phyloP scores from a whole-genome alignment of 2,888 invertebrate genomes.

The Ferrisia virgata region DNA sequence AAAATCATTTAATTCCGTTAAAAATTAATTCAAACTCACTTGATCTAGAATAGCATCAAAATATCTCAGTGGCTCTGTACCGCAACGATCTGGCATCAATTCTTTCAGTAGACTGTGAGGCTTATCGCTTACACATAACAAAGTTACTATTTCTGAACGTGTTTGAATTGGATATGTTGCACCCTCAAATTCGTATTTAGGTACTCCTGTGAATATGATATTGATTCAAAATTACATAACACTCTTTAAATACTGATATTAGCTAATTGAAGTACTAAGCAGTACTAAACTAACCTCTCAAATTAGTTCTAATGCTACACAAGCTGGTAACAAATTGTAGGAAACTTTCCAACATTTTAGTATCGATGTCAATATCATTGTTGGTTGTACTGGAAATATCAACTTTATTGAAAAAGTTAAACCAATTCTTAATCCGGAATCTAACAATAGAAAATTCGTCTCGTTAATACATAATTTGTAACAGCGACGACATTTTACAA shows the following conservation, averaged over 20 bases:
- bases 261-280: background rate
- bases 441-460: background rate
- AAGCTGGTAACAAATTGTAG: conserved; percentile 86
- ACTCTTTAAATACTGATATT: background rate
- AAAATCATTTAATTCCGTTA: too few relatives aligned
- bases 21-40: conserved; percentile 50
- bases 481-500: background rate
- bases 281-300: conserved; percentile 65
- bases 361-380: background rate
- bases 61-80: conserved; percentile 73
- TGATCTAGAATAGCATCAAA: conserved; percentile 51
- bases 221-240: conserved; percentile 8
- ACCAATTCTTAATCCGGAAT: background rate
- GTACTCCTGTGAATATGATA: too few relatives aligned
- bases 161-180: conserved; percentile 53
- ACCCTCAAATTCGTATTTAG: background rate
- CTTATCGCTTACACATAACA: conserved; percentile 89
- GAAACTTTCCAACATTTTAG: conserved; percentile 77
- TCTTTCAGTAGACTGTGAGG: conserved; percentile 94
- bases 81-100: conserved; percentile 91
- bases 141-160: conserved; percentile 85
- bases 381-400: background rate
- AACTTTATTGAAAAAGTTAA: background rate
- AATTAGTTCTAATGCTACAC: conserved; percentile 81
- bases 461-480: background rate